These are phyloP conservation scores for Anarrhichthys ocellatus DNA, from an alignment of 2,113 vertebrate species.

Conservation along the genomic window DNA sequence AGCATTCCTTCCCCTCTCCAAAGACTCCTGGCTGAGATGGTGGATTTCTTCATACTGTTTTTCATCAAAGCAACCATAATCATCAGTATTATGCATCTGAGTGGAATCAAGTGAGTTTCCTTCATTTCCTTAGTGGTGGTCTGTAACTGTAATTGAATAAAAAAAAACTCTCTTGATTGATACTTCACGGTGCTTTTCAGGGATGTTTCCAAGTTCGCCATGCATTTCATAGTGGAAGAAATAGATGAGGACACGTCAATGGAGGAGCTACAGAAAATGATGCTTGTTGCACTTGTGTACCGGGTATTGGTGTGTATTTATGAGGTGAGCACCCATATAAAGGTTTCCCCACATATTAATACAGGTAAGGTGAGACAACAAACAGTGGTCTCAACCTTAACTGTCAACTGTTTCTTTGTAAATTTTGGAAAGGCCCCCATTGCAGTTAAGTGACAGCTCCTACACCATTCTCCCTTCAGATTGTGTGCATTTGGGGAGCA, in stretches of 20 bases:
- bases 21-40: conserved; percentile 97
- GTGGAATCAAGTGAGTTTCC: conserved; percentile 96
- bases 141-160: neutral
- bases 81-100: conserved; percentile 96
- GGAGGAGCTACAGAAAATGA: conserved; percentile 99
- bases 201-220: conserved; percentile 98
- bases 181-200: conserved; percentile 72
- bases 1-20: conserved; percentile 94
- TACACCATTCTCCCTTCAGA: conserved; percentile 79
- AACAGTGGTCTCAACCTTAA: neutral
- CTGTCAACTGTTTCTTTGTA: neutral
- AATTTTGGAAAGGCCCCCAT: neutral
- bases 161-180: neutral
- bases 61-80: conserved; percentile 98
- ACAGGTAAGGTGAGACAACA: neutral
- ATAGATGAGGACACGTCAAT: conserved; percentile 98
- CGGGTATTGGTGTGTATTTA: conserved; percentile 97
- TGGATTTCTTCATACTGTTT: conserved; percentile 98
- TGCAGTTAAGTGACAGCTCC: neutral
- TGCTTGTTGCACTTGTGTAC: conserved; percentile 97
- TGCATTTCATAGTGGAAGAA: conserved; percentile 99
- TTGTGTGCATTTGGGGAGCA: conserved; percentile 98
- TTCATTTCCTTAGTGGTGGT: neutral
- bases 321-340: conserved; percentile 85
- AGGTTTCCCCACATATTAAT: neutral